phyloP scores from a whole-genome alignment of 2,113 vertebrate species.

The Ciconia maguari region DNA sequence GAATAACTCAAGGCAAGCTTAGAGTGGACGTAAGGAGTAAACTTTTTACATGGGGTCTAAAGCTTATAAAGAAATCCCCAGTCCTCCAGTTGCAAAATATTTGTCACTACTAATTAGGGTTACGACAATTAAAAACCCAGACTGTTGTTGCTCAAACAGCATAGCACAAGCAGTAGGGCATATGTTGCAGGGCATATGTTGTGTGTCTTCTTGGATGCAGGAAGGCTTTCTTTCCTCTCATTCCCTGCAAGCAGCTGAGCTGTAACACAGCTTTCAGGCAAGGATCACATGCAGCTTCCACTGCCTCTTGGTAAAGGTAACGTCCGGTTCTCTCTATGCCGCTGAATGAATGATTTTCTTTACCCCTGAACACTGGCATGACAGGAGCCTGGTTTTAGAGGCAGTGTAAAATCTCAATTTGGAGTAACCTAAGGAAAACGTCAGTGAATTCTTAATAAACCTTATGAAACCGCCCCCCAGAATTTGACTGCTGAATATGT shows the following conservation, averaged over 20 bases:
- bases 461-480: not conserved
- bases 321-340: not conserved
- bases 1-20: not conserved
- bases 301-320: not conserved
- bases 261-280: not conserved
- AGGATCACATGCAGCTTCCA: not conserved
- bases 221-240: not conserved
- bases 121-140: not conserved
- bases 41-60: not conserved
- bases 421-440: not conserved
- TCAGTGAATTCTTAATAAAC: not conserved
- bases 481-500: not conserved
- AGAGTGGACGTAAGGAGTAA: not conserved
- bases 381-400: not conserved
- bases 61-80: not conserved
- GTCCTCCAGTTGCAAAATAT: not conserved
- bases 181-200: not conserved
- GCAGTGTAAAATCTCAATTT: not conserved
- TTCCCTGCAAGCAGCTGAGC: not conserved
- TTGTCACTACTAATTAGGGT: slow-evolving; percentile 11
- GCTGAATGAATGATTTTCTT: not conserved
- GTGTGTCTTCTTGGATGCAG: not conserved
- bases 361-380: not conserved
- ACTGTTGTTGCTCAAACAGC: not conserved
- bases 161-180: not conserved